Base-by-base conservation (phyloP, 2,888 invertebrate genomes). In the Xanthia icteritia region DNA sequence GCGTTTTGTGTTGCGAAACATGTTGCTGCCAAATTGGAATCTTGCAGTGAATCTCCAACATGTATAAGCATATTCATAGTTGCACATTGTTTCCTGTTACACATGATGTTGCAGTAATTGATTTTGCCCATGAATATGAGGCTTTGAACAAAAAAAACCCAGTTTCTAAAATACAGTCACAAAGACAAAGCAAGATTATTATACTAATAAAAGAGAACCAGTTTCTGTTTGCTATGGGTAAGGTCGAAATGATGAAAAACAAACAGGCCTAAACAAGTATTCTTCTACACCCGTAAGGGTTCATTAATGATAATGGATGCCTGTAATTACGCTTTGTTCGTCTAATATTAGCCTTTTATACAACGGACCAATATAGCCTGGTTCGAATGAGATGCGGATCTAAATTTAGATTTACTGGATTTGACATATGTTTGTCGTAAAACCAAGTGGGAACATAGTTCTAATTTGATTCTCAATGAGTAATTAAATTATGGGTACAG, bases 271-370 rank as follows among this genome's bases (percentile, higher is more conserved):
- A 88, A 83, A 84, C 79, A 81, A 84, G 81, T 83, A 82, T 88
- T 87, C 78, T 85, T 88, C 79, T 71, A 73, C 73, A 74, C 63
- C 63, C 82, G 76, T 77, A 90, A 90, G 91, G 91, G 92, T 92
- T 93, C 93, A 93, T 93, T 94, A 94, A 94, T 92, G 90, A 90
- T 90, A 90, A 92, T 92, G 92, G 92, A 92, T 92, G 91, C 89
- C 88, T 86, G 89, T 94, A 94, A 95, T 95, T 95, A 94, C 91
- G 90, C 91, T 92, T 92, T 92, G 93, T 92, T 93, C 91, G 86
- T 91, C 90, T 92, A 92, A 93, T 92, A 94, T 92, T 91, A 91
- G 89, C 90, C 91, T 92, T 92, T 92, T 92, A 90, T 73, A 84
- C 80, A 63, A 45, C 20, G 48, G 27, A 51, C 67, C 42, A 42